phyloP scores from a whole-genome alignment of 2,113 vertebrate species.

The Amphiprion ocellaris region DNA sequence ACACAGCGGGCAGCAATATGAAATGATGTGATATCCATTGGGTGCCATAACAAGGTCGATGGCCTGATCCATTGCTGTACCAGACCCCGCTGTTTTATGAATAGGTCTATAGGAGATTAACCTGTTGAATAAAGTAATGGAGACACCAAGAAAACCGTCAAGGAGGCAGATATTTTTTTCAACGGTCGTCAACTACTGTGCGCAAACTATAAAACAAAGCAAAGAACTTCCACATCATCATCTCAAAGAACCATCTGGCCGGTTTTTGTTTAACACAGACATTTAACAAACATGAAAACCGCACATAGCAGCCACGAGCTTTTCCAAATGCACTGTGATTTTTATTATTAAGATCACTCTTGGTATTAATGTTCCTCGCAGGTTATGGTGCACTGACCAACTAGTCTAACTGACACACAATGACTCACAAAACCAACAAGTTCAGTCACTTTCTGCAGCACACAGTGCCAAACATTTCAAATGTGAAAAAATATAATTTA shows the following conservation, averaged over 20 bases:
- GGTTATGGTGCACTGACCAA: neutral
- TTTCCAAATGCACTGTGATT: neutral
- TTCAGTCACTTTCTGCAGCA: neutral
- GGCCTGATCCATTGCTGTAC: conserved; percentile 58
- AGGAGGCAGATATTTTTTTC: neutral
- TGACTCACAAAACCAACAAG: neutral
- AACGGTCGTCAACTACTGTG: neutral
- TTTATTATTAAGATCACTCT: neutral
- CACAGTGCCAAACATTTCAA: neutral
- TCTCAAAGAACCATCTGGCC: neutral
- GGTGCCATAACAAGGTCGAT: conserved; percentile 80
- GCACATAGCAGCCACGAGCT: neutral
- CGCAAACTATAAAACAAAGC: neutral
- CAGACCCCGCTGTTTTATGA: conserved; percentile 76
- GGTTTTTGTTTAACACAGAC: neutral
- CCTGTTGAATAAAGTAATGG: conserved; percentile 72
- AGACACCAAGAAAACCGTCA: neutral
- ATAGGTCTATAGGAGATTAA: conserved; percentile 56
- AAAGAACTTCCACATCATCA: neutral
- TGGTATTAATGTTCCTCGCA: neutral
- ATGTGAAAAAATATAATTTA: neutral
- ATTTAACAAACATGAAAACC: neutral
- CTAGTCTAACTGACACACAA: conserved; percentile 22
- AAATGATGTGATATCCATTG: conserved; percentile 79
- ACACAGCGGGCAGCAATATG: conserved; percentile 76